These are phyloP conservation scores for Stigmatopora nigra DNA, from an alignment of 2,113 vertebrate species.

Conservation along the genomic window DNA sequence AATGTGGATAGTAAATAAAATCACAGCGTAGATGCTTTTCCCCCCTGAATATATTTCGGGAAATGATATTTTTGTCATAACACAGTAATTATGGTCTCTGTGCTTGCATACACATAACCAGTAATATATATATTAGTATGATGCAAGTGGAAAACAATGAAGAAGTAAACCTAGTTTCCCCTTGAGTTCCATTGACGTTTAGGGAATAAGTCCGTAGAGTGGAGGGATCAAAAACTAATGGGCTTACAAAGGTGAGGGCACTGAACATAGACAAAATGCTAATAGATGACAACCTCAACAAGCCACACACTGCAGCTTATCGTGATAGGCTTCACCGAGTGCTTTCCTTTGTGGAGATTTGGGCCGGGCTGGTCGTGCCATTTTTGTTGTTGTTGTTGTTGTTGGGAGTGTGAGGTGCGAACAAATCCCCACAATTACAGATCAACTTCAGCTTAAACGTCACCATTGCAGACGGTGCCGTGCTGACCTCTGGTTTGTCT, in stretches of 20 bases:
- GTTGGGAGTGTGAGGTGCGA: constrained; percentile 17
- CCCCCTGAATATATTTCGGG: constrained; percentile 34
- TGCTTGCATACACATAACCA: constrained; percentile 56
- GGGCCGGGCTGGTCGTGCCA: not conserved
- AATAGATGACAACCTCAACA: constrained; percentile 24
- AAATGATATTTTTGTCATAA: constrained; percentile 32
- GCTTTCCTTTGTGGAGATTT: constrained; percentile 14
- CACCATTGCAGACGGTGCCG: too few relatives aligned
- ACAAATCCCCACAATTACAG: constrained; percentile 25
- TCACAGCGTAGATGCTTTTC: too few relatives aligned
- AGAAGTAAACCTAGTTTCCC: constrained; percentile 12
- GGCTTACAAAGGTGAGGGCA: constrained; percentile 14
- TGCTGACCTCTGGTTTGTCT: constrained; percentile 25
- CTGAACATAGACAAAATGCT: constrained; percentile 27
- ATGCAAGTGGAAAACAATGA: constrained; percentile 21
- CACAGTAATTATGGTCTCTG: constrained; percentile 65
- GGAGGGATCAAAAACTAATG: constrained; percentile 11
- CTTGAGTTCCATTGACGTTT: constrained; percentile 9
- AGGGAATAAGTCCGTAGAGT: constrained; percentile 21
- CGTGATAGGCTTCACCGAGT: constrained; percentile 8
- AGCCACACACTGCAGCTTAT: constrained; percentile 8
- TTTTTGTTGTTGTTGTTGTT: constrained; percentile 10
- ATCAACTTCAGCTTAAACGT: constrained; percentile 27
- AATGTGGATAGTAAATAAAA: constrained; percentile 17
- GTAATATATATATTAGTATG: constrained; percentile 19